Percentiles rank a stretch among this genome's conserved stretches.
phyloP scores from a whole-genome alignment of 1,140 invertebrate species.

The Hycleus phaleratus region DNA sequence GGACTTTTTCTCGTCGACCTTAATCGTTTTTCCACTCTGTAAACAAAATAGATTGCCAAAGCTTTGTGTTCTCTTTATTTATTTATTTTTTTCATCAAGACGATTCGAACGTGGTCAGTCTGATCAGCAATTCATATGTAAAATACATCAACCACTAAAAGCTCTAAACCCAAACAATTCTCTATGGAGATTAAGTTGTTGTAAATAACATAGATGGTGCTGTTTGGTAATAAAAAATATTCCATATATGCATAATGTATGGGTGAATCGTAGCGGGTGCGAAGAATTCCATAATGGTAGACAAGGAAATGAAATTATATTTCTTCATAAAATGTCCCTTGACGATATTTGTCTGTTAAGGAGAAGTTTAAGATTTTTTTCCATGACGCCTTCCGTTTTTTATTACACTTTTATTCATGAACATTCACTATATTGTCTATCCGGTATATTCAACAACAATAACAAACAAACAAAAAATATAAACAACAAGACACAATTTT shows the following conservation, averaged over 20 bases:
- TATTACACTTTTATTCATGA: slow-evolving; percentile 28
- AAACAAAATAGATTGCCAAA: slow-evolving; percentile 16
- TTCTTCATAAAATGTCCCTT: slow-evolving; percentile 26
- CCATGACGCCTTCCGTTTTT: slow-evolving; percentile 14
- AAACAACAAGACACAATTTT: no score
- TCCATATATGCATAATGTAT: slow-evolving; percentile 22
- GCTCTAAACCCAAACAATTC: slow-evolving; percentile 3
- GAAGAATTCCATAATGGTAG: slow-evolving; percentile 21
- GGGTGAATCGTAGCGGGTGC: slow-evolving; percentile 12
- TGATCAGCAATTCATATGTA: no score
- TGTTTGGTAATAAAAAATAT: slow-evolving; percentile 21
- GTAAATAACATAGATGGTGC: slow-evolving; percentile 16
- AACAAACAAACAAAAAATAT: no score
- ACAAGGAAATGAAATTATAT: slow-evolving; percentile 27
- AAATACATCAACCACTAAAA: no score
- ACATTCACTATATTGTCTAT: slow-evolving; percentile 9
- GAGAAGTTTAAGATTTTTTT: slow-evolving; percentile 26
- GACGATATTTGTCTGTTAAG: slow-evolving; percentile 24
- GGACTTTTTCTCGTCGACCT: slow-evolving; percentile 18
- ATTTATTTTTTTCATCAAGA: not conserved
- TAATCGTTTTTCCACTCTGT: slow-evolving; percentile 19
- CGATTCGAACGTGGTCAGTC: not conserved
- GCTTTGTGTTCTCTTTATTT: not conserved
- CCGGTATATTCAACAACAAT: no score
- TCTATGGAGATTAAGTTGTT: slow-evolving; percentile 13